These are phyloP conservation scores for Scaptomyza polygonia DNA, from an alignment of 2,888 invertebrate species.

Conservation along the genomic window DNA sequence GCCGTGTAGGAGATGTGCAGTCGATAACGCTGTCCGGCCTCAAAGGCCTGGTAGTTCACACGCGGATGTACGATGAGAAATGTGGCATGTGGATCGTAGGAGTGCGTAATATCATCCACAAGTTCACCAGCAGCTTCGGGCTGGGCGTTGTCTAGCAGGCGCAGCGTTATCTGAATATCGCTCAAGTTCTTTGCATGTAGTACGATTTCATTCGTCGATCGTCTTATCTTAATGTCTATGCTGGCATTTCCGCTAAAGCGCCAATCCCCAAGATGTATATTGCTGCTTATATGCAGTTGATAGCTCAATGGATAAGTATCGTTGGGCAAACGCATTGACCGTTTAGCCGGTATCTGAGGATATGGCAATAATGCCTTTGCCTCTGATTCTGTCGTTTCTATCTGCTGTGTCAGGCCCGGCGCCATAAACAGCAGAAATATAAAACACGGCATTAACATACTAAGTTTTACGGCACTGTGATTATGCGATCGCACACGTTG, in stretches of 20 bases:
- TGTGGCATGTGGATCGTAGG: conserved; percentile 57
- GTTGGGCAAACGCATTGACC: conserved; percentile 85
- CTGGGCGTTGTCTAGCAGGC: conserved; percentile 52
- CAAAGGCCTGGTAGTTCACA: conserved; percentile 75
- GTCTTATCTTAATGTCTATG: conserved; percentile 75
- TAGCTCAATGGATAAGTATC: conserved; percentile 86
- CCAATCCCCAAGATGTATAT: conserved; percentile 72
- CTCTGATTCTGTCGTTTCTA: neutral
- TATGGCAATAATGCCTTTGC: conserved; percentile 3
- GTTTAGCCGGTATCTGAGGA: conserved; percentile 10
- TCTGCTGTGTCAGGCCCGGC: conserved; percentile 26
- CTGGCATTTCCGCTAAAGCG: conserved; percentile 78
- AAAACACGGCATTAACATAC: conserved; percentile 42
- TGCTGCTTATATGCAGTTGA: conserved; percentile 81
- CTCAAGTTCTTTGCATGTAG: conserved; percentile 78
- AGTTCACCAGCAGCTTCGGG: conserved; percentile 37
- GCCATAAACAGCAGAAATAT: conserved; percentile 33
- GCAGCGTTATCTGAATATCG: conserved; percentile 69
- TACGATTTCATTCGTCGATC: conserved; percentile 80
- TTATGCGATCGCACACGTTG: conserved; percentile 53
- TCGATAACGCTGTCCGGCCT: conserved; percentile 73
- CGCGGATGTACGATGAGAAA: conserved; percentile 76
- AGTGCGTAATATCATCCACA: conserved; percentile 70
- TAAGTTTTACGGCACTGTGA: conserved; percentile 31
- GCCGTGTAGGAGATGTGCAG: conserved; percentile 86